Evolutionary conservation across 2,888 invertebrate genomes (phyloP).

Genomic region (Leptodirus hochenwartii): DNA sequence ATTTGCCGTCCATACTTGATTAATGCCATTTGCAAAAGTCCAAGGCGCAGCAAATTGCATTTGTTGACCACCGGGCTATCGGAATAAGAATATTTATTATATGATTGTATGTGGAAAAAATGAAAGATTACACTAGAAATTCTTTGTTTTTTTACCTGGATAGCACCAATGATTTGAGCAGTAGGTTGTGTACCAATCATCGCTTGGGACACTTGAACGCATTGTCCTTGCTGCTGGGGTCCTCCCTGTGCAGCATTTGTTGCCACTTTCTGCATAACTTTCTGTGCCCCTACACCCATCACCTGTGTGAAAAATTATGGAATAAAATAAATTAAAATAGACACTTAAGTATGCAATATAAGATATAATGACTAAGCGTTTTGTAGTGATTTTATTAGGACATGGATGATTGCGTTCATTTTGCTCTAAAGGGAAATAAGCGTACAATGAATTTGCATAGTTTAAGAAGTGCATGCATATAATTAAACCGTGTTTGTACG

Average conservation of each 20-base stretch:
- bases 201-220: constrained; percentile 54
- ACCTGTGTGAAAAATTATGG: too few relatives aligned
- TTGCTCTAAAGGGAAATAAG: too few relatives aligned
- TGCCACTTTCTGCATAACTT: constrained; percentile 35
- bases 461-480: not conserved
- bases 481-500: constrained; percentile 1
- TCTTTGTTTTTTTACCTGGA: constrained; percentile 50
- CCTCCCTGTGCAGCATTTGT: constrained; percentile 31
- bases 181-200: constrained; percentile 45
- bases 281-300: constrained; percentile 30
- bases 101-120: too few relatives aligned
- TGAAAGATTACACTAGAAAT: too few relatives aligned
- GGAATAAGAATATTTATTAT: too few relatives aligned
- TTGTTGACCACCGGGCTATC: constrained; percentile 43
- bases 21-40: constrained; percentile 53
- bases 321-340: too few relatives aligned
- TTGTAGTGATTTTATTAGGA: too few relatives aligned
- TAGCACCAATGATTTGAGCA: constrained; percentile 53
- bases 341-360: too few relatives aligned
- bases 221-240: constrained; percentile 51
- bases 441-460: constrained; percentile 14
- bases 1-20: constrained; percentile 57
- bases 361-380: too few relatives aligned
- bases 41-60: constrained; percentile 65
- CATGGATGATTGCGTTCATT: too few relatives aligned